Percentiles rank a stretch among this genome's conserved stretches.
Conservation (phyloP, 2,888 invertebrate species). For the Lissonota sp. region DNA sequence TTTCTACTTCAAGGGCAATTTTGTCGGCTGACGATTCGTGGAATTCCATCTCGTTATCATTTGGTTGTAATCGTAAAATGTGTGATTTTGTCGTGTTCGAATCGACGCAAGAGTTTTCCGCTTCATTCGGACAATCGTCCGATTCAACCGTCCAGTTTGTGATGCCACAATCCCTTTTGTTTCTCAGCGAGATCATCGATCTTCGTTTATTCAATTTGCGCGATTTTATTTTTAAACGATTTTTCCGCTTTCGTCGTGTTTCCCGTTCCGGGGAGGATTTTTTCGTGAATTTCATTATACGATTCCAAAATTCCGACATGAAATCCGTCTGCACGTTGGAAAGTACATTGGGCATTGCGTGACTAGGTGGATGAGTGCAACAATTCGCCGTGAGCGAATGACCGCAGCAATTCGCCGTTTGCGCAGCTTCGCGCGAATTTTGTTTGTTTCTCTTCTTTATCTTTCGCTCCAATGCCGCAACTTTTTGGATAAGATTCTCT, state of each 20-base stretch:
- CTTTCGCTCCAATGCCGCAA: slow-evolving; percentile 67
- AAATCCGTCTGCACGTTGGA: slow-evolving; percentile 48
- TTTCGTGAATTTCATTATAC: slow-evolving; percentile 51
- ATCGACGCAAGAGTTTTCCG: background rate
- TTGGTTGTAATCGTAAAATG: slow-evolving; percentile 40
- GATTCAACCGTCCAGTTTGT: slow-evolving; percentile 55
- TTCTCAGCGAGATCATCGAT: slow-evolving; percentile 14
- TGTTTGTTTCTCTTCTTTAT: slow-evolving; percentile 63
- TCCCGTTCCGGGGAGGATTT: slow-evolving; percentile 12
- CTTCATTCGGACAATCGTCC: slow-evolving; percentile 12
- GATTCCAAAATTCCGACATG: slow-evolving; percentile 60
- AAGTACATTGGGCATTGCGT: slow-evolving; percentile 6
- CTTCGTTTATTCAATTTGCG: slow-evolving; percentile 27
- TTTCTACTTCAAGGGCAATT: background rate
- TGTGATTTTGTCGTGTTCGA: slow-evolving; percentile 14
- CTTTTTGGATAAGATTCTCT: slow-evolving; percentile 64
- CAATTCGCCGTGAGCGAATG: slow-evolving; percentile 36
- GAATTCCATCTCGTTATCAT: background rate
- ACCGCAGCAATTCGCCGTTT: slow-evolving; percentile 45
- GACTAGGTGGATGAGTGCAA: slow-evolving; percentile 18
- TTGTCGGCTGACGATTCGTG: background rate
- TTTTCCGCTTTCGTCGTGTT: background rate
- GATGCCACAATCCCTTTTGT: slow-evolving; percentile 3
- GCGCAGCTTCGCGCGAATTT: slow-evolving; percentile 6
- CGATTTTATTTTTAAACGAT: slow-evolving; percentile 20